phyloP scores from a whole-genome alignment of 2,888 invertebrate species.

The Pogonocherus hispidulus region DNA sequence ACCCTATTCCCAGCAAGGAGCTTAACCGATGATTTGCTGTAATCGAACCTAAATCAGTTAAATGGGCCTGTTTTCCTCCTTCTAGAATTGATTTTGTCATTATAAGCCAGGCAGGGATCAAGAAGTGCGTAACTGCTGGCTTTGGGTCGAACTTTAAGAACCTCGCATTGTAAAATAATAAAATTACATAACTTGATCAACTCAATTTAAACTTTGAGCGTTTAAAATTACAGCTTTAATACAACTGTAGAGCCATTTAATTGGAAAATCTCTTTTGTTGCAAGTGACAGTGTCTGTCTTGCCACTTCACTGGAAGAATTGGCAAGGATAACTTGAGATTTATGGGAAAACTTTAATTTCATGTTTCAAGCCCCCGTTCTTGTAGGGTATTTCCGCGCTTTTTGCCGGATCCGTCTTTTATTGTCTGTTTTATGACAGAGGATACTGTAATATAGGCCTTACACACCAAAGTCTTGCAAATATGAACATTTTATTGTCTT shows the following conservation, averaged over 20 bases:
- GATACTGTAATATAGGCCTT: neutral
- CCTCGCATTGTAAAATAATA: slow-evolving; percentile 21
- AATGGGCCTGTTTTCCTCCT: slow-evolving; percentile 8
- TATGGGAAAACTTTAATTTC: slow-evolving; percentile 37
- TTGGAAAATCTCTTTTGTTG: slow-evolving; percentile 51
- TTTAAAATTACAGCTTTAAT: slow-evolving; percentile 46
- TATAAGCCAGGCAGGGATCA: slow-evolving; percentile 7
- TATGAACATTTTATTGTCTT: neutral
- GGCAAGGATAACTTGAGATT: slow-evolving; percentile 41
- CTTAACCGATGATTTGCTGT: slow-evolving; percentile 15
- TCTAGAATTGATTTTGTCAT: slow-evolving; percentile 28
- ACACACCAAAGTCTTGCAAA: too few relatives aligned
- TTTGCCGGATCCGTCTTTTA: neutral
- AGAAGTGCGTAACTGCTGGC: neutral
- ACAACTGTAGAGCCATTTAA: slow-evolving; percentile 45
- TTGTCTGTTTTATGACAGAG: neutral
- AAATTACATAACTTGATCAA: slow-evolving; percentile 46
- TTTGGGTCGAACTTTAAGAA: slow-evolving; percentile 9
- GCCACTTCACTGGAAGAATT: slow-evolving; percentile 36
- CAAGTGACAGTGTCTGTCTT: slow-evolving; percentile 47
- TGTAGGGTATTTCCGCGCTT: neutral
- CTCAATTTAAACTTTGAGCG: slow-evolving; percentile 50
- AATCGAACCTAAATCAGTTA: slow-evolving; percentile 22
- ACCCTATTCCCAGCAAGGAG: neutral
- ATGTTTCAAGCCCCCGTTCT: slow-evolving; percentile 1